A percentile compares a stretch with the other conserved stretches of the same genome.
phyloP scores from a whole-genome alignment of 2,797 vertebrate species.

The Oryzias dopingdopingensis region DNA sequence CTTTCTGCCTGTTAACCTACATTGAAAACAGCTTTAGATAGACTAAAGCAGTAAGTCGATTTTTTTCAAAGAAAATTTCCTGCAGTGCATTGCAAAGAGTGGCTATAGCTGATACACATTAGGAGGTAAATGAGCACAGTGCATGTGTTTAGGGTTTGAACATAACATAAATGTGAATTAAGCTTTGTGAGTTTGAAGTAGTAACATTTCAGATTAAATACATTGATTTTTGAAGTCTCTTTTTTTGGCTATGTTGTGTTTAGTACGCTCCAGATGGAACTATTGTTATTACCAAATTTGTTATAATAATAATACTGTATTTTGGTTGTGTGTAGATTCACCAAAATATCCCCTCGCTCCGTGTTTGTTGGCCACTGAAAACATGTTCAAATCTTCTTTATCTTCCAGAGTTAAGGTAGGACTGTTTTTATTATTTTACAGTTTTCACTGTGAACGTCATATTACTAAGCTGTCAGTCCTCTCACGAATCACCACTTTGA shows the following conservation, averaged over 20 bases:
- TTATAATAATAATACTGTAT: not conserved
- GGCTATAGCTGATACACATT: conserved; percentile 8
- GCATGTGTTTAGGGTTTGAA: too few species aligned
- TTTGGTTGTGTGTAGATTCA: not conserved
- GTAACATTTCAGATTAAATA: not conserved
- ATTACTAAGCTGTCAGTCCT: conserved; percentile 22
- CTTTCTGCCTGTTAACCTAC: conserved; percentile 37
- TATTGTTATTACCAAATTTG: too few species aligned
- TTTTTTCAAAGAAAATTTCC: conserved; percentile 37
- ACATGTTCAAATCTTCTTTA: not conserved
- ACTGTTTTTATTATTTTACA: conserved; percentile 4
- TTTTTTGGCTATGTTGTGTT: not conserved
- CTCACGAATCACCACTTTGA: conserved; percentile 22
- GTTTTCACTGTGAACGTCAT: conserved; percentile 9
- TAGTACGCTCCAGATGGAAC: too few species aligned
- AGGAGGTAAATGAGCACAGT: too few species aligned
- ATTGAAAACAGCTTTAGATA: conserved; percentile 47
- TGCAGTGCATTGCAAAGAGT: conserved; percentile 53
- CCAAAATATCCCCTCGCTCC: not conserved
- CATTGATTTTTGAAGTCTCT: not conserved
- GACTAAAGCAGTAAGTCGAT: conserved; percentile 41
- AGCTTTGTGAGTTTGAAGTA: too few species aligned
- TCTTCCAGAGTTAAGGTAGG: not conserved
- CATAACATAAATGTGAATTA: too few species aligned
- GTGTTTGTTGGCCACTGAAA: conserved; percentile 1